A percentile compares a stretch with the other conserved stretches of the same genome.
These are phyloP conservation scores for Ophion obscuratus DNA, from an alignment of 2,888 invertebrate species.

Conservation along the genomic window DNA sequence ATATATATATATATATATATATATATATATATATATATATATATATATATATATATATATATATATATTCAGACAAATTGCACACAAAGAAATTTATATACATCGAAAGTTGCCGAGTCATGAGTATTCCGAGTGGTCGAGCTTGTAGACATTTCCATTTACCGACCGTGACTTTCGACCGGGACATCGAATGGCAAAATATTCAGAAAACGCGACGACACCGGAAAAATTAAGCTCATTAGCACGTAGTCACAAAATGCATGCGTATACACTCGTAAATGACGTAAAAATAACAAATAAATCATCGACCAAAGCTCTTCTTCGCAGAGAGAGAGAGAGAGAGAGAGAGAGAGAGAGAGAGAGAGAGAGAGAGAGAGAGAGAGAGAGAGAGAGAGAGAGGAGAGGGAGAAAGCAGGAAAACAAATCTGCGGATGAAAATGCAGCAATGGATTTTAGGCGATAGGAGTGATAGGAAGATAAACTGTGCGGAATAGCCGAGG, in stretches of 20 bases:
- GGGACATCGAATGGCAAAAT: slow-evolving; percentile 25
- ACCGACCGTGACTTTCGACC: slow-evolving; percentile 72
- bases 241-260: neutral
- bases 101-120: slow-evolving; percentile 71
- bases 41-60: too few species aligned
- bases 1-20: too few species aligned
- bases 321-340: too few species aligned
- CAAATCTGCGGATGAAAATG: neutral
- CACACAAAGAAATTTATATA: neutral
- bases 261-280: neutral
- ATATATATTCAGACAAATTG: too few species aligned
- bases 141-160: slow-evolving; percentile 62
- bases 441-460: neutral
- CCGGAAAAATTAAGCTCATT: neutral
- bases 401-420: too few species aligned
- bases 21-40: too few species aligned
- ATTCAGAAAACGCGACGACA: neutral
- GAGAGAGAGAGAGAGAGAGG: too few species aligned
- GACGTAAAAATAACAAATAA: neutral
- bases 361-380: too few species aligned
- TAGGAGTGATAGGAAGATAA: neutral
- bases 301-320: neutral
- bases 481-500: neutral
- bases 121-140: slow-evolving; percentile 67
- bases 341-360: too few species aligned